These are phyloP conservation scores for Channa argus DNA, from an alignment of 2,113 vertebrate species.

Conservation along the genomic window DNA sequence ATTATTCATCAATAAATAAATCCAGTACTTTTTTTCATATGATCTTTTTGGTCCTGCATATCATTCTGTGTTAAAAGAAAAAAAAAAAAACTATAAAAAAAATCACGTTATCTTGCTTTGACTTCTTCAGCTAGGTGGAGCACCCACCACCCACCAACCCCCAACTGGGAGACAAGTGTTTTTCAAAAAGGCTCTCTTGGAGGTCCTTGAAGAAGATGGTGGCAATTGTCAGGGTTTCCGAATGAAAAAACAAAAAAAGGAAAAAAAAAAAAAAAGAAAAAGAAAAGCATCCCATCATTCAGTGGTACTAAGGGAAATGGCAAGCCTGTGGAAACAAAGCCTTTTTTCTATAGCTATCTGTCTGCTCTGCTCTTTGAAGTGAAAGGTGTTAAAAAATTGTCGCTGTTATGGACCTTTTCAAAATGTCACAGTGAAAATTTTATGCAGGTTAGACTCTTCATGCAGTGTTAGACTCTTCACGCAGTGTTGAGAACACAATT, in stretches of 20 bases:
- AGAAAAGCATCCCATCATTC: conserved; percentile 39
- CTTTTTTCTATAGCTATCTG: conserved; percentile 26
- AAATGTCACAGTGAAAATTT: conserved; percentile 54
- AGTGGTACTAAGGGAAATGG: conserved; percentile 43
- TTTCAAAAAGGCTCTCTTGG: conserved; percentile 60
- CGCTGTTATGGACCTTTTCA: conserved; percentile 51
- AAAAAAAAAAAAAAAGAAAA: conserved; percentile 35
- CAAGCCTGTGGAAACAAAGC: conserved; percentile 47
- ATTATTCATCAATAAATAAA: too few relatives aligned
- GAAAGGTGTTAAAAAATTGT: conserved; percentile 21
- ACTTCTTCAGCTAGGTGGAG: conserved; percentile 44
- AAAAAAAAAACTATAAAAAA: neutral
- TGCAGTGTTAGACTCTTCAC: neutral
- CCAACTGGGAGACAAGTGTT: conserved; percentile 59
- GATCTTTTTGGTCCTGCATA: too few relatives aligned
- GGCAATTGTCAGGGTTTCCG: conserved; percentile 57
- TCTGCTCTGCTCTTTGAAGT: conserved; percentile 46
- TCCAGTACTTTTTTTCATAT: too few relatives aligned
- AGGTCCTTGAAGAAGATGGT: conserved; percentile 61
- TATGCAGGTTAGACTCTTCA: conserved; percentile 13
- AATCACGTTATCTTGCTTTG: conserved; percentile 28
- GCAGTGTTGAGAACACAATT: conserved; percentile 15
- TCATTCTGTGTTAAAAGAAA: conserved; percentile 14
- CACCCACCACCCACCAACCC: conserved; percentile 31
- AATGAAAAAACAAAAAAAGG: conserved; percentile 44